A percentile compares a stretch with the other conserved stretches of the same genome.
Conservation (phyloP, 2,888 invertebrate species). For the Nomada fabriciana region DNA sequence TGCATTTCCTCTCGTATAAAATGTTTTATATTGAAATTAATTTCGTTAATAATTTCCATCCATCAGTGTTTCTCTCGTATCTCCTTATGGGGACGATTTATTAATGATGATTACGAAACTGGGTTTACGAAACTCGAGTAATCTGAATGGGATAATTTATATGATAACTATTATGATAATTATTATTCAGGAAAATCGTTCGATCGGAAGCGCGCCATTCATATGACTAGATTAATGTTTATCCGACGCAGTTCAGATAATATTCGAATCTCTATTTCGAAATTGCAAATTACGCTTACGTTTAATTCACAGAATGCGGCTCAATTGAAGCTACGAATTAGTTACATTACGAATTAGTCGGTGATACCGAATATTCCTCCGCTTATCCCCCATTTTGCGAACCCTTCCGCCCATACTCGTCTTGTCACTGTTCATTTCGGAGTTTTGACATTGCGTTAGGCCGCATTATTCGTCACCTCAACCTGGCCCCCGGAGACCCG, state of each 20-base stretch:
- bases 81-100: not conserved
- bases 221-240: conserved; percentile 6
- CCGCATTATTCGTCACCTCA: conserved; percentile 54
- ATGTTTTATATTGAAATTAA: no score
- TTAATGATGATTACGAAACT: not conserved
- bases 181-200: conserved; percentile 7
- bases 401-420: not conserved
- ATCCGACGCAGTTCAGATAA: no score
- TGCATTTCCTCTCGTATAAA: not conserved
- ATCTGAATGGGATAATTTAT: conserved; percentile 20
- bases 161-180: not conserved
- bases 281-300: not conserved
- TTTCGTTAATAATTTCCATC: no score
- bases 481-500: conserved; percentile 18
- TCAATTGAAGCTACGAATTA: not conserved
- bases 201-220: not conserved
- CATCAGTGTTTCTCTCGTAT: no score
- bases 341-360: not conserved
- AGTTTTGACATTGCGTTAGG: conserved; percentile 64
- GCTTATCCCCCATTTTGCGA: not conserved
- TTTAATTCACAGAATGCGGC: not conserved
- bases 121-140: not conserved
- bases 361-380: not conserved
- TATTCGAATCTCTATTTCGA: not conserved
- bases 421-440: conserved; percentile 53